These are phyloP conservation scores for Pseudomyrmex pallidus DNA, from an alignment of 1,140 invertebrate species.

Conservation along the genomic window DNA sequence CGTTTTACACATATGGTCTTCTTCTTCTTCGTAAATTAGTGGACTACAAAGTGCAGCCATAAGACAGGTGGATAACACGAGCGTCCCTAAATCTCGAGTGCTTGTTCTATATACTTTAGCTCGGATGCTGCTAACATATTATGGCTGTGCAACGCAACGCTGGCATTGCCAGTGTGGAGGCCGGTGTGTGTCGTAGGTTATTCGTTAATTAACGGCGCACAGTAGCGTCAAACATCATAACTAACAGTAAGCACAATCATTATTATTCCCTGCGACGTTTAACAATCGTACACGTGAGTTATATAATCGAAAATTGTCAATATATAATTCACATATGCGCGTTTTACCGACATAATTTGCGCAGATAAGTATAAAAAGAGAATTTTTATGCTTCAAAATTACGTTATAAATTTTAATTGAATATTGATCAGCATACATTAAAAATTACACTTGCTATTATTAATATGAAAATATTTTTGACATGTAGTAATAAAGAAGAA, in stretches of 20 bases:
- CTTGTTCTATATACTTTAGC: slow-evolving; percentile 48
- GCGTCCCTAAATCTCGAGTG: slow-evolving; percentile 38
- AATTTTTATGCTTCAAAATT: background rate
- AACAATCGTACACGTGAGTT: slow-evolving; percentile 31
- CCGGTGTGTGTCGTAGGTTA: slow-evolving; percentile 48
- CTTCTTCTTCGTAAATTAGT: slow-evolving; percentile 31
- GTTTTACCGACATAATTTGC: background rate
- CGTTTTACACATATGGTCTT: background rate
- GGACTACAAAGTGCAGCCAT: slow-evolving; percentile 87
- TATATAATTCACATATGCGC: background rate
- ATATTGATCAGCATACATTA: background rate
- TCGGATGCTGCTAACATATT: slow-evolving; percentile 59
- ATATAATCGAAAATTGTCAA: background rate
- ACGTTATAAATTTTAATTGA: background rate
- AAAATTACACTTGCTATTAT: background rate
- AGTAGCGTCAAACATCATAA: slow-evolving; percentile 51
- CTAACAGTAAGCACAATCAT: slow-evolving; percentile 27
- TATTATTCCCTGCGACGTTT: background rate
- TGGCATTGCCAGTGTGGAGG: background rate
- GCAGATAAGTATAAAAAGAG: background rate
- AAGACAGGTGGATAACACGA: slow-evolving; percentile 72
- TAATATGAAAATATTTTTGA: background rate
- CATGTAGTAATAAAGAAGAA: background rate
- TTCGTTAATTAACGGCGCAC: slow-evolving; percentile 65
- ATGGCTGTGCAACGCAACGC: slow-evolving; percentile 15